phyloP scores from a whole-genome alignment of 2,888 invertebrate genomes.

The Pristionchus entomophagus region DNA sequence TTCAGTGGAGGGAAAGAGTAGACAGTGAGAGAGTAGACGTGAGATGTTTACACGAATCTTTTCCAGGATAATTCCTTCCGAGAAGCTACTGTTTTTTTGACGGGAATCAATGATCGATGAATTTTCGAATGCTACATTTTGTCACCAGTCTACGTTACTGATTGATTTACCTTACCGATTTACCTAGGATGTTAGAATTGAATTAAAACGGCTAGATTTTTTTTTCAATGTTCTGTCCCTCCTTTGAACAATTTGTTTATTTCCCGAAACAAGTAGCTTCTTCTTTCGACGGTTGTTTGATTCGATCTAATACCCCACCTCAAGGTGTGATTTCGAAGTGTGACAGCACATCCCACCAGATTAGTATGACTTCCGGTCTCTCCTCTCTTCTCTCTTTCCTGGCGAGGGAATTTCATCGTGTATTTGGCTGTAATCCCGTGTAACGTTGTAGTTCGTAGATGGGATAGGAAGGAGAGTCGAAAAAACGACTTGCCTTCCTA shows the following conservation, averaged over 20 bases:
- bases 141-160: too few relatives aligned
- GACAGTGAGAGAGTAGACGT: neutral
- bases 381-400: neutral
- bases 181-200: neutral
- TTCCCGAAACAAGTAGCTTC: too few relatives aligned
- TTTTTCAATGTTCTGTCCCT: too few relatives aligned
- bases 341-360: slow-evolving; percentile 1
- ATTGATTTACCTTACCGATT: too few relatives aligned
- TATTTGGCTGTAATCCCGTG: neutral
- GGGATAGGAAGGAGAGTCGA: neutral
- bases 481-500: neutral
- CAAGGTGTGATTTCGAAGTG: too few relatives aligned
- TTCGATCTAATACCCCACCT: too few relatives aligned
- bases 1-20: too few relatives aligned
- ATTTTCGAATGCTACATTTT: too few relatives aligned
- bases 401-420: neutral
- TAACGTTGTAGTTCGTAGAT: neutral
- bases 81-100: too few relatives aligned
- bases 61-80: neutral
- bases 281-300: too few relatives aligned
- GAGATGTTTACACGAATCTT: neutral
- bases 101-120: too few relatives aligned
- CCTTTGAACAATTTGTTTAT: too few relatives aligned
- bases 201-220: neutral
- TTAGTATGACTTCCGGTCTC: neutral